A percentile compares a stretch with the other conserved stretches of the same genome.
phyloP scores from a whole-genome alignment of 2,113 vertebrate species.

The Ceratotherium simum region DNA sequence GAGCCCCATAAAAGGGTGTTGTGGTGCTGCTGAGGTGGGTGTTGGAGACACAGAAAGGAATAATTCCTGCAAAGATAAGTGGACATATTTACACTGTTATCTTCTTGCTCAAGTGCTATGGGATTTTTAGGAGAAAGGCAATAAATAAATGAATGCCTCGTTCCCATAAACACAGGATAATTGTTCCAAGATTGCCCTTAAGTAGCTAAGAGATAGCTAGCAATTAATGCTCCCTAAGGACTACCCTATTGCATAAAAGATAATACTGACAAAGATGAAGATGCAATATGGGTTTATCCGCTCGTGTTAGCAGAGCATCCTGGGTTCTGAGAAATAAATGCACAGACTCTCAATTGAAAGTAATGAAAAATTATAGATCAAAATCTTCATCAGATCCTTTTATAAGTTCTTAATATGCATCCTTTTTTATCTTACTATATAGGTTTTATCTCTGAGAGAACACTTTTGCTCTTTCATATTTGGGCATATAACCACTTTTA shows the following conservation, averaged over 20 bases:
- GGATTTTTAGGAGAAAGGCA: conserved; percentile 72
- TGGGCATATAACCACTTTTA: conserved; percentile 35
- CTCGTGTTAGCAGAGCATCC: neutral
- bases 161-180: conserved; percentile 74
- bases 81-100: conserved; percentile 39
- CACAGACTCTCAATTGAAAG: conserved; percentile 35
- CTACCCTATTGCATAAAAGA: conserved; percentile 45
- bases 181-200: conserved; percentile 66
- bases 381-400: conserved; percentile 37
- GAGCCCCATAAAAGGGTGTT: rapidly evolving
- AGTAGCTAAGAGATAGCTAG: conserved; percentile 69
- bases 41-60: neutral
- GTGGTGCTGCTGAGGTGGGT: neutral
- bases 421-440: neutral
- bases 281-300: neutral
- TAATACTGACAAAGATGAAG: conserved; percentile 65
- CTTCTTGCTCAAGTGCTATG: conserved; percentile 58
- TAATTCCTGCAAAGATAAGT: conserved; percentile 46
- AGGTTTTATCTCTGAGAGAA: conserved; percentile 22
- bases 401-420: conserved; percentile 50
- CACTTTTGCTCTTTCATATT: conserved; percentile 25
- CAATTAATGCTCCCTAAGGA: conserved; percentile 71
- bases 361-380: conserved; percentile 58
- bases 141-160: conserved; percentile 74
- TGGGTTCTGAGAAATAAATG: conserved; percentile 63